A percentile compares a stretch with the other conserved stretches of the same genome.
These are phyloP conservation scores for Acleris emargana DNA, from an alignment of 2,888 invertebrate genomes.

Conservation along the genomic window DNA sequence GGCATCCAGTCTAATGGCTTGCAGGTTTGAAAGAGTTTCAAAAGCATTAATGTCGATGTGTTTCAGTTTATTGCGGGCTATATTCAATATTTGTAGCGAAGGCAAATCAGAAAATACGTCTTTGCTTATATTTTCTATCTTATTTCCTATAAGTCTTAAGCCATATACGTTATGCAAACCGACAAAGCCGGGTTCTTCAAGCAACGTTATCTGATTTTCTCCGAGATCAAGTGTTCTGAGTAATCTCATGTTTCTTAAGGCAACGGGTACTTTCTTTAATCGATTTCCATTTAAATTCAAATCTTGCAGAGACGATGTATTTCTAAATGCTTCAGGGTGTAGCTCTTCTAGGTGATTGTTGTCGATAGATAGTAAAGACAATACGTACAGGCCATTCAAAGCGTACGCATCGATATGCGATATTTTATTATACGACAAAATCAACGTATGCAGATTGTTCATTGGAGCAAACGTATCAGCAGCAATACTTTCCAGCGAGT, in stretches of 20 bases:
- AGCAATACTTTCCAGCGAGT: constrained; percentile 91
- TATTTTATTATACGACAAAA: constrained; percentile 93
- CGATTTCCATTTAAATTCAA: constrained; percentile 95
- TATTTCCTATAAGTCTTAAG: constrained; percentile 94
- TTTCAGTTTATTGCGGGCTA: constrained; percentile 93
- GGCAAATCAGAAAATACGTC: constrained; percentile 91
- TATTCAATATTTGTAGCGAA: constrained; percentile 92
- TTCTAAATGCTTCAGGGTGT: constrained; percentile 94
- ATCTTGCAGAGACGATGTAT: constrained; percentile 95
- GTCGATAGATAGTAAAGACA: constrained; percentile 93
- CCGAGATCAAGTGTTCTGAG: constrained; percentile 95
- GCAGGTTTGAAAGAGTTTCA: constrained; percentile 89
- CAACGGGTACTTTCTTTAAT: constrained; percentile 90
- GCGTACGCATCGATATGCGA: constrained; percentile 93
- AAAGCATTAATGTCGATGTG: constrained; percentile 92
- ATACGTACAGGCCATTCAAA: constrained; percentile 93
- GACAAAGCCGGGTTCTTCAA: constrained; percentile 92
- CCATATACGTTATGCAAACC: constrained; percentile 94
- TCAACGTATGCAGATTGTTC: constrained; percentile 95
- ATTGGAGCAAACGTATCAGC: constrained; percentile 95
- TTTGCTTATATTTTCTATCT: constrained; percentile 91
- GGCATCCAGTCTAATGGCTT: constrained; percentile 93
- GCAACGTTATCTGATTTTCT: constrained; percentile 92
- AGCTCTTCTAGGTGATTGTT: constrained; percentile 93
- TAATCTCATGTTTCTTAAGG: constrained; percentile 92